Base-by-base conservation (phyloP, 2,113 vertebrate species). In the Verasper variegatus region DNA sequence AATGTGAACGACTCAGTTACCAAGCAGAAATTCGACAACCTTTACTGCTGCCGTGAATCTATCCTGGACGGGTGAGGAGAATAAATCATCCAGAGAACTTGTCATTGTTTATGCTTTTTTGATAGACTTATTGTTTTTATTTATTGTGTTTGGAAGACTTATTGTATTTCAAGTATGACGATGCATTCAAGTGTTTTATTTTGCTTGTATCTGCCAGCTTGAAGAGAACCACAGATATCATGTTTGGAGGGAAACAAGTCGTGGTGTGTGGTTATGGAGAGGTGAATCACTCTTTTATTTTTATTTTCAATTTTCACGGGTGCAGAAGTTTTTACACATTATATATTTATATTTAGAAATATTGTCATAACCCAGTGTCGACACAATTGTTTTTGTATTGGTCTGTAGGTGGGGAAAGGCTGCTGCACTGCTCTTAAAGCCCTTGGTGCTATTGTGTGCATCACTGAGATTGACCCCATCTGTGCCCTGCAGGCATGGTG, bases 201-300 rank as follows among this genome's bases (percentile, higher is more conserved):
- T 15, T 18, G 18, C 52, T 74, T 86, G 26, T 78, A 21, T 71
- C 55, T 81, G 23, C 37, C 62, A 99, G 98, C 79, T 94, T 99
- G 90, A 99, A 99, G 94, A 96, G 98, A 91, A 99, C 98, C 86
- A 99, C 98, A 7, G 98, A 99, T 90, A 97, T 99, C 82, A 99
- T 99, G 98, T 99, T 99, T 93, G 98, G 98, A 92, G 97, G 98
- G 78, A 99, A 99, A 88, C 98, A 99, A 90, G 96, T 98, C 81
- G 96, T 99, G 80, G 97, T 99, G 81, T 99, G 97, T 92, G 98
- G 98, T 72, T 99, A 99, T 85, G 98, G 98, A 90, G 98, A 99
- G 96, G 98, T 99, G 93, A 97, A 51, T 90, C 49, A 71, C 76
- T 73, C 35, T 79, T 52, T 68, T 13, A 61, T 81, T 24, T 15